A percentile compares a stretch with the other conserved stretches of the same genome.
Conservation (phyloP, 2,113 vertebrate species). For the Mus pahari region DNA sequence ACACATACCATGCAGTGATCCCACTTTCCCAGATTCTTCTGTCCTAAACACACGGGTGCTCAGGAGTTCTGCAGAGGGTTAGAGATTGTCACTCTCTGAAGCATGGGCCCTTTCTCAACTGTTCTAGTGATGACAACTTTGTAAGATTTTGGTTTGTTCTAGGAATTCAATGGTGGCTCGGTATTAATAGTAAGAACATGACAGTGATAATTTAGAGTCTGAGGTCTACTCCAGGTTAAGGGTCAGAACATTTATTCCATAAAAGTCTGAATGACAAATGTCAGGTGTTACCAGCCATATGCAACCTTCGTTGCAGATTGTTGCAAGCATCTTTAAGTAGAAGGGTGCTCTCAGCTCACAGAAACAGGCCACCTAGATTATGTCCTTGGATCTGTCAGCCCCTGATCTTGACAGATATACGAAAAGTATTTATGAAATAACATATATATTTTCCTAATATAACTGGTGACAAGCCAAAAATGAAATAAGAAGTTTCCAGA, state of each 20-base stretch:
- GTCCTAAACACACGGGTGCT: background rate
- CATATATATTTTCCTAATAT: background rate
- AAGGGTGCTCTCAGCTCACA: background rate
- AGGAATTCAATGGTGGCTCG: background rate
- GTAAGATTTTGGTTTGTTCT: background rate
- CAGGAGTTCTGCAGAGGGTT: background rate
- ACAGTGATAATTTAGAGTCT: background rate
- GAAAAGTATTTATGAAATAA: background rate
- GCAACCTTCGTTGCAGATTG: background rate
- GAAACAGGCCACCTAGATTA: background rate
- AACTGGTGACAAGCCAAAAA: background rate
- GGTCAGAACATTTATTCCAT: background rate
- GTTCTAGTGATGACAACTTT: no score
- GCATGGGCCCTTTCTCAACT: background rate
- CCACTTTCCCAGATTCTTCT: background rate
- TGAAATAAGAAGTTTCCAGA: background rate
- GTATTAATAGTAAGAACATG: background rate
- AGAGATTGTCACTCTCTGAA: background rate
- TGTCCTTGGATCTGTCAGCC: background rate
- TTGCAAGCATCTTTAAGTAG: background rate
- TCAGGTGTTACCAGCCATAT: background rate
- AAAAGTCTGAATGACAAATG: background rate
- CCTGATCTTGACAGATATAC: background rate
- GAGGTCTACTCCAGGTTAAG: background rate
- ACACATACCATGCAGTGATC: background rate